phyloP scores from a whole-genome alignment of 2,888 invertebrate genomes.

The Mystacides longicornis region DNA sequence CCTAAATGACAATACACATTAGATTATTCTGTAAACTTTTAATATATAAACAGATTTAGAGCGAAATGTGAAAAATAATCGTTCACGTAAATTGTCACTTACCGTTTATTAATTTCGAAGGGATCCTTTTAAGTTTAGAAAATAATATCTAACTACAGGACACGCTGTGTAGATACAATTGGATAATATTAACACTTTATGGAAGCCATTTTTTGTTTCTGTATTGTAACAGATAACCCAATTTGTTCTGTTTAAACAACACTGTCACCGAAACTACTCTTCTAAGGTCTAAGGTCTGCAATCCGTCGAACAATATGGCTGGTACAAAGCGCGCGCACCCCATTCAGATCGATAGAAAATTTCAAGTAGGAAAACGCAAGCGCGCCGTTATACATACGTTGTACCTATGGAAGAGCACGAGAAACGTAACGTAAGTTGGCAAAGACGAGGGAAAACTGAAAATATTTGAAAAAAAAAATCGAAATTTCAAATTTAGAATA shows the following conservation, averaged over 20 bases:
- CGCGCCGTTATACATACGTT: neutral
- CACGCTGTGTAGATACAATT: neutral
- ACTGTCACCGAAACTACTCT: neutral
- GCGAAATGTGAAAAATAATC: too few relatives aligned
- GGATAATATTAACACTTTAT: slow-evolving; percentile 1
- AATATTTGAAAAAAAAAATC: too few relatives aligned
- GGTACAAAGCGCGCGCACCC: neutral
- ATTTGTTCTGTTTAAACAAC: neutral
- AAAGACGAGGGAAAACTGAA: too few relatives aligned
- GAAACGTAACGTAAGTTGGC: too few relatives aligned
- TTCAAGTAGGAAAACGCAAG: neutral
- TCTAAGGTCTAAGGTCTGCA: neutral
- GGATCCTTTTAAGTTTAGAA: neutral
- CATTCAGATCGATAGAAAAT: neutral
- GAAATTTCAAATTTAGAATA: too few relatives aligned
- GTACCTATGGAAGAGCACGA: too few relatives aligned
- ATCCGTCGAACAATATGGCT: slow-evolving; percentile 3
- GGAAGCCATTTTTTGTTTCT: neutral
- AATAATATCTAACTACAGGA: neutral
- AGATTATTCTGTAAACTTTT: too few relatives aligned
- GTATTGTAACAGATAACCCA: neutral
- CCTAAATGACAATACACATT: too few relatives aligned
- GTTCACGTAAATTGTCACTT: too few relatives aligned
- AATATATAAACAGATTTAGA: too few relatives aligned
- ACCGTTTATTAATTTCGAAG: too few relatives aligned